phyloP scores from a whole-genome alignment of 2,113 vertebrate species.

The Hemibagrus wyckioides region DNA sequence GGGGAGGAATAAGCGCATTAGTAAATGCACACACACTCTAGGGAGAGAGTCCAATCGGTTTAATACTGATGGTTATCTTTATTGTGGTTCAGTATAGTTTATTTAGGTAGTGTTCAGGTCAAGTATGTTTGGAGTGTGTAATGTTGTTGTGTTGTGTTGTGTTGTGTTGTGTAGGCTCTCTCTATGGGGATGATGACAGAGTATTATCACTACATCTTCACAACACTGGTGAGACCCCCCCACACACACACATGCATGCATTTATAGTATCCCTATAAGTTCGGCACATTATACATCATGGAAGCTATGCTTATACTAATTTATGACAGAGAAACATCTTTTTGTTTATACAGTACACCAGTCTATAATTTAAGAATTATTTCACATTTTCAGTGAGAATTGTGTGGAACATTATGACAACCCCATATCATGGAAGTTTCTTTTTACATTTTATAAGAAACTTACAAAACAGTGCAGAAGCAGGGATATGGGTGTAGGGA shows the following conservation, averaged over 20 bases:
- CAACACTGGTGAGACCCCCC: constrained; percentile 87
- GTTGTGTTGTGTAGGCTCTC: constrained; percentile 80
- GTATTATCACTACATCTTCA: constrained; percentile 99
- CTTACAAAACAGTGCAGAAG: not conserved
- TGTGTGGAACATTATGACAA: not conserved
- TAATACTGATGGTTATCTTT: not conserved
- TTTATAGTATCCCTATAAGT: not conserved
- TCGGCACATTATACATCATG: not conserved
- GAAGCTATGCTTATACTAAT: no score
- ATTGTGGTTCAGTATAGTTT: not conserved
- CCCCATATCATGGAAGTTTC: no score
- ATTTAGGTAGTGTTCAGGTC: not conserved
- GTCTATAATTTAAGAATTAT: no score
- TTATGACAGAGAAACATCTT: no score
- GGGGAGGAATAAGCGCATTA: not conserved
- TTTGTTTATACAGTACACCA: no score
- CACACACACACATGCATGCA: constrained; percentile 28
- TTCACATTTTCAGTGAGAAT: no score
- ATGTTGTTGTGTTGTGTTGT: not conserved
- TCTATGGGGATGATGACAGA: constrained; percentile 99
- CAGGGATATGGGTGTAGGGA: not conserved
- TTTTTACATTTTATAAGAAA: not conserved
- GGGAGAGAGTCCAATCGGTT: not conserved
- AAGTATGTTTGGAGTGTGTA: not conserved
- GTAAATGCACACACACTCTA: not conserved